phyloP scores from a whole-genome alignment of 2,888 invertebrate species.

The Parnassius orleans region DNA sequence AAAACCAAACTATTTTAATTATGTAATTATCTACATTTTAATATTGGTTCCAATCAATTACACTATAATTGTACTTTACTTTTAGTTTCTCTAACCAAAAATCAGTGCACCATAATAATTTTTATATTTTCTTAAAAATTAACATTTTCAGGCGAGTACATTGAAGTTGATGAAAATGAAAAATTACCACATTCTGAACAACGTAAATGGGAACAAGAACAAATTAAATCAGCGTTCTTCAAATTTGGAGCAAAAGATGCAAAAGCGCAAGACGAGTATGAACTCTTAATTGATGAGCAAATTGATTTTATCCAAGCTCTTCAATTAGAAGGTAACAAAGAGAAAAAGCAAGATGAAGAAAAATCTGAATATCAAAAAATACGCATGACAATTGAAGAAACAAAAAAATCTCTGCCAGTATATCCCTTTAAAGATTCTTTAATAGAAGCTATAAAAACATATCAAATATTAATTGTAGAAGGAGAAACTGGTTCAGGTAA shows the following conservation, averaged over 20 bases:
- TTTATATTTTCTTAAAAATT: background rate
- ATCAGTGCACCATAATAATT: too few species aligned
- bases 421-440: conserved; percentile 95
- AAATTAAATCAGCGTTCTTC: conserved; percentile 95
- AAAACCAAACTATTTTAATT: too few species aligned
- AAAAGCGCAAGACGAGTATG: conserved; percentile 89
- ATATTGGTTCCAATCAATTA: too few species aligned
- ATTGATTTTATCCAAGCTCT: conserved; percentile 98
- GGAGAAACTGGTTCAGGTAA: conserved; percentile 99
- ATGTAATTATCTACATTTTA: too few species aligned
- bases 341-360: conserved; percentile 81
- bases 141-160: conserved; percentile 82
- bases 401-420: conserved; percentile 95
- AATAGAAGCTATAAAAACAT: conserved; percentile 93
- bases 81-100: too few species aligned
- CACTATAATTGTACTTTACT: too few species aligned
- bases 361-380: conserved; percentile 85
- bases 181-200: conserved; percentile 91
- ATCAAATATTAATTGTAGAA: conserved; percentile 96
- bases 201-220: conserved; percentile 98
- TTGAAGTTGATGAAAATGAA: conserved; percentile 93
- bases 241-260: conserved; percentile 96
- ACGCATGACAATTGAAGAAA: conserved; percentile 92
- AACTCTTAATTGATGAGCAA: conserved; percentile 96
- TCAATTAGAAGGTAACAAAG: conserved; percentile 86